Base-by-base conservation (phyloP, 2,797 vertebrate genomes). In the Podarcis lilfordi region DNA sequence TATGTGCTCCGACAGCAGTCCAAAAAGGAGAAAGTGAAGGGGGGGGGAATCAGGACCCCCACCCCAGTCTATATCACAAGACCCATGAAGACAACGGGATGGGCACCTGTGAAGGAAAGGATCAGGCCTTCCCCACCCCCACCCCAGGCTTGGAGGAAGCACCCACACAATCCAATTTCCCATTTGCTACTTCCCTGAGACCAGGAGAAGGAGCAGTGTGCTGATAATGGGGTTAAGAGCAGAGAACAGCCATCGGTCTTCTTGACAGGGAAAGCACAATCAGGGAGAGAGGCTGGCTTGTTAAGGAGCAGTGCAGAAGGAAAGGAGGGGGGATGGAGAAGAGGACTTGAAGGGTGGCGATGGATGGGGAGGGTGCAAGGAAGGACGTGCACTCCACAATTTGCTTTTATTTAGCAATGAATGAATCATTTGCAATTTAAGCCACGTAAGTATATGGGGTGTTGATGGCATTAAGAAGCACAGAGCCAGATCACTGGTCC, bases 221-320 rank as follows among this genome's bases (percentile, higher is more conserved):
- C 77, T 6, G 45, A 1, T 0, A 1, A 75, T 35, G 29, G 0
- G 1, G 83, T 45, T 64, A 35, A 45, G 61, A 59, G 76, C 2
- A 27, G 64, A 0, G 78, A 37, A 19, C 0, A 0, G 27, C 13
- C 61, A 27, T 43, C 40, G 27, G 0, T 74, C 89, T 32, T 59
- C 59, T 17, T 8, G 2, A 59, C 45, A 84, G 50, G 32, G 43
- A 45, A 55, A 74, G n/a, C 2, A 0, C 2, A 9, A 8, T n/a
- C 23, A 1, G 5, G 69, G 25, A 74, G 13, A 8, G 71, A 6
- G 2, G 0, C 50, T 71, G 0, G 0, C 2, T 50, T 10, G 80
- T 2, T 6, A 5, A 61, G 79, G 61, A 37, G 8, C 0, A 3
- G 0, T 15, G 21, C 23, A 27, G 6, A 37, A 75, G 50, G 25